Percentiles rank a stretch among this genome's conserved stretches.
These are phyloP conservation scores for Pachycephala philippinensis DNA, from an alignment of 2,113 vertebrate genomes.

Conservation along the genomic window DNA sequence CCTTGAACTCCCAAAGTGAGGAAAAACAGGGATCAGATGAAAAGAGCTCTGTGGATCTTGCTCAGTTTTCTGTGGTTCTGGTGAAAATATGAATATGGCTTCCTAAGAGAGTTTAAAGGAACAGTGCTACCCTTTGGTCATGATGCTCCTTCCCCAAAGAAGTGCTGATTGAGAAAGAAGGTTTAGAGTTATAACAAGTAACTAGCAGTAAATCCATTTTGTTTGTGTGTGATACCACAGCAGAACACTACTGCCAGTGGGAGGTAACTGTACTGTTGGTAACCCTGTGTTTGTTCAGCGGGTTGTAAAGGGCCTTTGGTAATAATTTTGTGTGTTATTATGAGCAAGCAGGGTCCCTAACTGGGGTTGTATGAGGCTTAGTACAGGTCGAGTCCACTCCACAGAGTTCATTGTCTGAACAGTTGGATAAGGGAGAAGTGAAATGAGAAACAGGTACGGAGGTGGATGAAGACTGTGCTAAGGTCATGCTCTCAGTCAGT, in stretches of 20 bases:
- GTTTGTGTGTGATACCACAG: neutral
- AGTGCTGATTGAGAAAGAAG: neutral
- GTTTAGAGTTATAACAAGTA: neutral
- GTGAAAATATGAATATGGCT: neutral
- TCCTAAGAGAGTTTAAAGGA: neutral
- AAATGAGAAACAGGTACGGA: neutral
- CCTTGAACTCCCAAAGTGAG: neutral
- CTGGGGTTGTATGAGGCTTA: neutral
- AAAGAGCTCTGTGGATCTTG: neutral
- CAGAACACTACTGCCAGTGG: neutral
- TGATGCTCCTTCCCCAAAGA: neutral
- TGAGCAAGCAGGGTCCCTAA: neutral
- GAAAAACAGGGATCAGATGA: accelerated
- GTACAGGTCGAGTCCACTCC: neutral
- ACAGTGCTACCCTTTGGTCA: neutral
- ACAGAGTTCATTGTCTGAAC: neutral
- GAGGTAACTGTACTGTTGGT: neutral
- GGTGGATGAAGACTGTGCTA: neutral
- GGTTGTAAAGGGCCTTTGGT: neutral
- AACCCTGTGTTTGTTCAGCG: neutral
- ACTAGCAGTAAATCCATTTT: neutral
- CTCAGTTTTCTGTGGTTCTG: neutral
- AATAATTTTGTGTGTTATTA: neutral
- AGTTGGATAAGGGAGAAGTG: neutral
- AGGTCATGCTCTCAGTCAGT: neutral